Percentiles rank a stretch among this genome's conserved stretches.
Evolutionary conservation across 1,140 invertebrate genomes (phyloP).

Genomic region (Idris sp.): DNA sequence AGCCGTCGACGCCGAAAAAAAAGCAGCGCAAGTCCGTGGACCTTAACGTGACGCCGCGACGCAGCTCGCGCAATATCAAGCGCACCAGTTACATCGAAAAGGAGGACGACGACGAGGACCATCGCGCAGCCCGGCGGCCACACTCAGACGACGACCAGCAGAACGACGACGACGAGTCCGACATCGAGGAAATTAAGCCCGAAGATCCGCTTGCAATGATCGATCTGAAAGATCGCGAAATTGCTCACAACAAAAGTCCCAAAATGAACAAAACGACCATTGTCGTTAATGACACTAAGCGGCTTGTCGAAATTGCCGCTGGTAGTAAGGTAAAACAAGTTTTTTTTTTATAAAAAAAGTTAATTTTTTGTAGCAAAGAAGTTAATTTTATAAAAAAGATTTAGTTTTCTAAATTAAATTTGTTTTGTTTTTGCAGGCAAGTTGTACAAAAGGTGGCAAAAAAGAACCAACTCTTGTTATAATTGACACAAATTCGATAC

Average conservation of each 20-base stretch:
- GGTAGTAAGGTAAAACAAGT: slow-evolving; percentile 73
- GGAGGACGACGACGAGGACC: slow-evolving; percentile 81
- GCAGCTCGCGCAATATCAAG: slow-evolving; percentile 82
- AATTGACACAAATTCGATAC: slow-evolving; percentile 86
- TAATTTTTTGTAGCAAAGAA: too few relatives aligned
- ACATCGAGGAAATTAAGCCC: slow-evolving; percentile 82
- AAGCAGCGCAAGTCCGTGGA: slow-evolving; percentile 74
- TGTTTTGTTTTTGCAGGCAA: slow-evolving; percentile 9
- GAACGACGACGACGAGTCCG: slow-evolving; percentile 82
- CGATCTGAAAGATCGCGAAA: slow-evolving; percentile 76
- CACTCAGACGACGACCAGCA: slow-evolving; percentile 64
- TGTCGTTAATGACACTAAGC: slow-evolving; percentile 86
- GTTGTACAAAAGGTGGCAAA: slow-evolving; percentile 79
- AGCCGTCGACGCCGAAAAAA: slow-evolving; percentile 67
- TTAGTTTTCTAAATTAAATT: too few relatives aligned
- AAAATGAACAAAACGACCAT: slow-evolving; percentile 81
- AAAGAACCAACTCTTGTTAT: slow-evolving; percentile 88
- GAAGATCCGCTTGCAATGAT: slow-evolving; percentile 82
- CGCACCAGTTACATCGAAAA: slow-evolving; percentile 82
- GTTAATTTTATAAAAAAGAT: too few relatives aligned
- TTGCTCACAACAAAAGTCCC: slow-evolving; percentile 73
- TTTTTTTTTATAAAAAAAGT: slow-evolving; percentile 1
- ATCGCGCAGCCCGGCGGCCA: slow-evolving; percentile 69
- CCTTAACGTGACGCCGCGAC: slow-evolving; percentile 78
- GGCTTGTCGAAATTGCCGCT: slow-evolving; percentile 84